Evolutionary conservation across 2,888 invertebrate species (phyloP).

Genomic region (Mythimna albipuncta): DNA sequence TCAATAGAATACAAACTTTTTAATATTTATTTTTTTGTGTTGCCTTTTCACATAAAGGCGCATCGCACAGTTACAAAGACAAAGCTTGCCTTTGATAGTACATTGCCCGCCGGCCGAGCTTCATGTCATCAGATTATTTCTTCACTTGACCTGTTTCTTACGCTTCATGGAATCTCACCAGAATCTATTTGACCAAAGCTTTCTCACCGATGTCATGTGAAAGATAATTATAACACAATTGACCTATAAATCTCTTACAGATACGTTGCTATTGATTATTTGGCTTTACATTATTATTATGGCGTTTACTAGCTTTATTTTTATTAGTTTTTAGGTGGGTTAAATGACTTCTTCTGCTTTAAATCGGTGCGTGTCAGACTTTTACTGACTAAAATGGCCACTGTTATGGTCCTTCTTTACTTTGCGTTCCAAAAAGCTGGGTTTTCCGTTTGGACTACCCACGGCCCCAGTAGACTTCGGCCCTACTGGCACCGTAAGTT

Average conservation of each 20-base stretch:
- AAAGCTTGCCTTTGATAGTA: conserved; percentile 13
- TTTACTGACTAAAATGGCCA: too few species aligned
- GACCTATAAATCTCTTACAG: neutral
- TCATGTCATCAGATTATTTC: conserved; percentile 51
- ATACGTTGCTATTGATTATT: neutral
- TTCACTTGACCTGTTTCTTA: conserved; percentile 60
- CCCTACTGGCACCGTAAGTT: too few species aligned
- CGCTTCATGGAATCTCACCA: conserved; percentile 49
- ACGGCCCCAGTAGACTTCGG: too few species aligned
- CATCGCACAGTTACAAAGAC: neutral
- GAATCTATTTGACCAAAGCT: conserved; percentile 43
- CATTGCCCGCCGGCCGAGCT: conserved; percentile 19
- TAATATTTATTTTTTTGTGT: neutral
- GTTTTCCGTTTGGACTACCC: too few species aligned
- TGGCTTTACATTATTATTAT: neutral
- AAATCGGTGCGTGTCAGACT: too few species aligned
- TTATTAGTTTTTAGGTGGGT: too few species aligned
- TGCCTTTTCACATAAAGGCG: neutral
- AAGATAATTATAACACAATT: conserved; percentile 27
- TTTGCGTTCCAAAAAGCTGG: too few species aligned
- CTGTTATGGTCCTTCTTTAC: too few species aligned
- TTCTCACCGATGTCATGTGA: conserved; percentile 3
- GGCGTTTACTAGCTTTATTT: neutral
- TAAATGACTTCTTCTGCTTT: too few species aligned
- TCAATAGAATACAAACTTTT: too few species aligned